A percentile compares a stretch with the other conserved stretches of the same genome.
These are phyloP conservation scores for Ctenomys sociabilis DNA, from an alignment of 2,113 vertebrate species.

Conservation along the genomic window DNA sequence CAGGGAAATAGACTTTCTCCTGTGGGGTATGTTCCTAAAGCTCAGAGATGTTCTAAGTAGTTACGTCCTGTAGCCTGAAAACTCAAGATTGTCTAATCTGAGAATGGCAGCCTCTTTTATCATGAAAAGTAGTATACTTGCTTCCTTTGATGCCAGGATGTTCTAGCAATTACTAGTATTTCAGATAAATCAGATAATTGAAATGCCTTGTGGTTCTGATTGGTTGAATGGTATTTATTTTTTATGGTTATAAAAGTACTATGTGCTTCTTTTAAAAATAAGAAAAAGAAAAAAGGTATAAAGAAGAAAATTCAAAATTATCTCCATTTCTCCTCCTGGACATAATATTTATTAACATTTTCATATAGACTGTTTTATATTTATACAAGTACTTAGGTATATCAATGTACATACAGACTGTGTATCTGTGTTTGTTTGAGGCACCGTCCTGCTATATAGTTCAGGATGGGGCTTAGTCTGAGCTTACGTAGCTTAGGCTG, in stretches of 20 bases:
- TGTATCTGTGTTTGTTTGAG: not conserved
- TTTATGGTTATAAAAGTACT: constrained; percentile 40
- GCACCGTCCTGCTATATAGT: not conserved
- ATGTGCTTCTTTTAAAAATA: not conserved
- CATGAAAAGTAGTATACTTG: not conserved
- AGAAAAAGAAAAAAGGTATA: not conserved
- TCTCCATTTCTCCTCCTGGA: not conserved
- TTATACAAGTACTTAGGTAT: not conserved
- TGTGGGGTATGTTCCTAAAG: not conserved
- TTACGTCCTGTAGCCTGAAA: not conserved
- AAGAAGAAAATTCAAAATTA: constrained; percentile 25
- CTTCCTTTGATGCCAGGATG: not conserved
- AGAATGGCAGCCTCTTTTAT: not conserved
- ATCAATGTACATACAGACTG: not conserved
- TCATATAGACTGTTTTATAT: not conserved
- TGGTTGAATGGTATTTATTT: not conserved
- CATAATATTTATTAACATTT: not conserved
- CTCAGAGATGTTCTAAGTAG: not conserved
- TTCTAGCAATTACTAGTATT: not conserved
- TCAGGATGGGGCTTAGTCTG: not conserved
- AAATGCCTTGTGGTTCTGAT: not conserved
- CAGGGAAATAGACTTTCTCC: not conserved
- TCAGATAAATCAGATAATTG: not conserved
- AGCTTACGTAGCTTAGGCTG: not conserved
- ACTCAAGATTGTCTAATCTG: not conserved